Evolutionary conservation across 2,113 vertebrate genomes (phyloP).

Genomic region (Alaudala cheleensis): DNA sequence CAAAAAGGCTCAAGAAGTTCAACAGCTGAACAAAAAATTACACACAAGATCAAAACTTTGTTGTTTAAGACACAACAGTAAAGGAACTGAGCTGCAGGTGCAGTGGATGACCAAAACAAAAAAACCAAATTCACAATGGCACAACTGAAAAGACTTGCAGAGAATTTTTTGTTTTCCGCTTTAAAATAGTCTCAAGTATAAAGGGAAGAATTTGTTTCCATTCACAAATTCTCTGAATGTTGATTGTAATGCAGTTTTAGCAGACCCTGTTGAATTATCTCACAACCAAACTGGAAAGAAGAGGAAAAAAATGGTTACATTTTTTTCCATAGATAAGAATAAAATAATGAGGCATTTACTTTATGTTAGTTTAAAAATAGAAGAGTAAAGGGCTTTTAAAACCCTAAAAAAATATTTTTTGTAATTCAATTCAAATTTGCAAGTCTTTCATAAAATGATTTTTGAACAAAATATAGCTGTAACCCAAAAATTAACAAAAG

Average conservation of each 20-base stretch:
- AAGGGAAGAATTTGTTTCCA: slow-evolving; percentile 38
- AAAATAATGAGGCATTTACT: neutral
- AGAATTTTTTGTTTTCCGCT: neutral
- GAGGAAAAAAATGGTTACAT: neutral
- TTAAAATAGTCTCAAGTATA: neutral
- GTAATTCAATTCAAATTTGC: slow-evolving; percentile 35
- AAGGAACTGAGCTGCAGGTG: slow-evolving; percentile 29
- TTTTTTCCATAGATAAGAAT: neutral
- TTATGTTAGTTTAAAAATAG: neutral
- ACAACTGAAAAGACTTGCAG: slow-evolving; percentile 37
- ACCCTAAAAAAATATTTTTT: neutral
- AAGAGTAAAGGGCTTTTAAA: neutral
- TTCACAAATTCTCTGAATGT: slow-evolving; percentile 28
- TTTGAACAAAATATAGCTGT: slow-evolving; percentile 20
- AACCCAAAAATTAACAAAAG: slow-evolving; percentile 2
- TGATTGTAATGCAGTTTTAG: neutral
- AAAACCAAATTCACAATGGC: slow-evolving; percentile 31
- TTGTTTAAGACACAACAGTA: slow-evolving; percentile 47
- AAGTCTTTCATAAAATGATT: slow-evolving; percentile 57
- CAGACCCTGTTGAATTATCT: neutral
- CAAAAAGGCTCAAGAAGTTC: slow-evolving; percentile 14
- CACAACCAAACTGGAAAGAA: neutral
- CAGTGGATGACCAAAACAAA: neutral
- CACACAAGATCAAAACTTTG: slow-evolving; percentile 41
- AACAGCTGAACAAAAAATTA: slow-evolving; percentile 60